These are phyloP conservation scores for Hiodon tergisus DNA, from an alignment of 2,113 vertebrate genomes.

Conservation along the genomic window DNA sequence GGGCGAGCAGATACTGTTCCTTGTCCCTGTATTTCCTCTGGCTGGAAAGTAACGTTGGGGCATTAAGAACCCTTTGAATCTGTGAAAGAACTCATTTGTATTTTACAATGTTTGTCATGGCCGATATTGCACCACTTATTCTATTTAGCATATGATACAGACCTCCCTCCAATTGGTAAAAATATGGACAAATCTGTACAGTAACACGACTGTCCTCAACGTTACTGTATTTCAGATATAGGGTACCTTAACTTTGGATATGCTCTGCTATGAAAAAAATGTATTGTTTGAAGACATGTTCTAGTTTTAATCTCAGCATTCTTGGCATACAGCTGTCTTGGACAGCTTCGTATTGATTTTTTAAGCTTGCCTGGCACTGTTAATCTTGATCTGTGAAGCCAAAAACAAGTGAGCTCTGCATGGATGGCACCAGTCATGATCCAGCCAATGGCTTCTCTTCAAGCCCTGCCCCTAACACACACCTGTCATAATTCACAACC, in stretches of 20 bases:
- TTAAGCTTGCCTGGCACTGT: neutral
- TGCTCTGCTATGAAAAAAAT: no score
- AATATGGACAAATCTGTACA: no score
- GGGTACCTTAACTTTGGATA: no score
- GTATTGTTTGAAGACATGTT: no score
- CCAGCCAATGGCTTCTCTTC: neutral
- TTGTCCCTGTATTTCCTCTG: neutral
- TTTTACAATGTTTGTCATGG: no score
- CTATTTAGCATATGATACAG: no score
- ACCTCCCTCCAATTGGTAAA: no score
- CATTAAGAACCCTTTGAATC: neutral
- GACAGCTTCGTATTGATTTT: neutral
- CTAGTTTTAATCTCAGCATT: no score
- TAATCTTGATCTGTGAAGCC: neutral
- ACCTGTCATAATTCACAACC: slow-evolving; percentile 38
- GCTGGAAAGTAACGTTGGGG: neutral
- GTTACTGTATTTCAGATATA: no score
- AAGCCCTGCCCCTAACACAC: slow-evolving; percentile 34
- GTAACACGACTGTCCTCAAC: no score
- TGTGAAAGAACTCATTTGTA: no score
- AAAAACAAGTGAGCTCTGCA: neutral
- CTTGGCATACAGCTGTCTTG: neutral
- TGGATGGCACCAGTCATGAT: neutral
- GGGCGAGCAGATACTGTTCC: slow-evolving; percentile 34
- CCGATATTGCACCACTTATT: no score